phyloP scores from a whole-genome alignment of 2,113 vertebrate species.

The Cacatua alba region DNA sequence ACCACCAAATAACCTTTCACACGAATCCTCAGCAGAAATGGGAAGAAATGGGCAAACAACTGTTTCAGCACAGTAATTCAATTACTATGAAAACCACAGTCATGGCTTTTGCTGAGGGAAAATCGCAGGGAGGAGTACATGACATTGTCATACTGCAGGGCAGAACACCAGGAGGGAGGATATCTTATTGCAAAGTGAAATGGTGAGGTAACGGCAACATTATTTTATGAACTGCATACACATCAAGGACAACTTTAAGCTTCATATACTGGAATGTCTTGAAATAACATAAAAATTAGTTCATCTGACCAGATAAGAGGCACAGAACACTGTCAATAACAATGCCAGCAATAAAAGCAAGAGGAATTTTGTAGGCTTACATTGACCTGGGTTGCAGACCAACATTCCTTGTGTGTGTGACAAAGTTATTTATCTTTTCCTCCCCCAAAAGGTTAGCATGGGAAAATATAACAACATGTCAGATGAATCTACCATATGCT shows the following conservation, averaged over 20 bases:
- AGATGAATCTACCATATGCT: neutral
- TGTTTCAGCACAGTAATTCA: neutral
- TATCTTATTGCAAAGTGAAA: neutral
- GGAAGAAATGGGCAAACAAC: neutral
- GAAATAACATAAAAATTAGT: slow-evolving; percentile 33
- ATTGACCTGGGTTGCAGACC: slow-evolving; percentile 1
- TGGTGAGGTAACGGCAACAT: slow-evolving; percentile 28
- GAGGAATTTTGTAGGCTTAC: slow-evolving; percentile 29
- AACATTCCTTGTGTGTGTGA: slow-evolving; percentile 22
- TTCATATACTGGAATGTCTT: slow-evolving; percentile 11
- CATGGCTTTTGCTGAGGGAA: neutral
- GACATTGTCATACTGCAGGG: neutral
- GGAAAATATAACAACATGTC: slow-evolving; percentile 17
- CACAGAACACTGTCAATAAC: neutral
- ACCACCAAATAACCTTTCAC: neutral
- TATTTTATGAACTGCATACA: slow-evolving; percentile 11
- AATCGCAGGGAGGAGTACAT: neutral
- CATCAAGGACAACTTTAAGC: neutral
- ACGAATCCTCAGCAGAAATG: neutral
- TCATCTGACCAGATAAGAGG: slow-evolving; percentile 17
- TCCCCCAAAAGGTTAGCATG: neutral
- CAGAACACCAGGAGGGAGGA: neutral
- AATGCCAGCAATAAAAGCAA: slow-evolving; percentile 33
- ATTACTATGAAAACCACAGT: neutral
- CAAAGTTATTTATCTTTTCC: slow-evolving; percentile 2